Evolutionary conservation across 2,113 vertebrate genomes (phyloP).

Genomic region (Syngnathoides biaculeatus): DNA sequence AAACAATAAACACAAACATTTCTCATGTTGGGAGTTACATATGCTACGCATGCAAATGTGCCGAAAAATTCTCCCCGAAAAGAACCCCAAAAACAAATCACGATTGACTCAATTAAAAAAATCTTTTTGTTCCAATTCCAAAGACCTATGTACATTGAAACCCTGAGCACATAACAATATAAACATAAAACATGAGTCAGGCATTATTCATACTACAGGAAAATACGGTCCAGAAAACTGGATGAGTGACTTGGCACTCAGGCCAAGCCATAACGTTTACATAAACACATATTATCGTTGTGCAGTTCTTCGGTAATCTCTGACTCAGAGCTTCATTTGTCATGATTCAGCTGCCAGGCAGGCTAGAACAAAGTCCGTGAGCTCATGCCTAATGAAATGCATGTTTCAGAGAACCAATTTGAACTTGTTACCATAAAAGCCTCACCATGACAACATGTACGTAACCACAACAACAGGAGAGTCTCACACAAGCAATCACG

Average conservation of each 20-base stretch:
- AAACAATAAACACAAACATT: not conserved
- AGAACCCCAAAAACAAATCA: no score
- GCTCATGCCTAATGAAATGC: constrained; percentile 7
- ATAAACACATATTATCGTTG: constrained; percentile 35
- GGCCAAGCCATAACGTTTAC: constrained; percentile 8
- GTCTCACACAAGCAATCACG: constrained; percentile 27
- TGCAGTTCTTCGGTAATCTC: constrained; percentile 17
- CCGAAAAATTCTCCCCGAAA: no score
- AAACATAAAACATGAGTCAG: constrained; percentile 26
- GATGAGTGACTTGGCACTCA: constrained; percentile 8
- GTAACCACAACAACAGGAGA: constrained; percentile 40
- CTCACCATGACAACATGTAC: constrained; percentile 33
- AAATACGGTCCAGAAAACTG: constrained; percentile 20
- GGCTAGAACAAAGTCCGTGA: not conserved
- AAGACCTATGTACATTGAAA: not conserved
- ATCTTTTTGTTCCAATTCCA: not conserved
- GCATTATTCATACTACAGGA: constrained; percentile 10
- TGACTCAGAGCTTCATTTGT: constrained; percentile 27
- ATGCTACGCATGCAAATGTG: not conserved
- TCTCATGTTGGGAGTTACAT: not conserved
- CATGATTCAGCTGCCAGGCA: constrained; percentile 17
- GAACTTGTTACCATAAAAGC: constrained; percentile 16
- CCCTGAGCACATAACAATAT: constrained; percentile 23
- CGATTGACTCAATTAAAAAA: not conserved
- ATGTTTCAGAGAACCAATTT: constrained; percentile 1